Base-by-base conservation (phyloP, 2,797 vertebrate genomes). In the Clarias pachynema region DNA sequence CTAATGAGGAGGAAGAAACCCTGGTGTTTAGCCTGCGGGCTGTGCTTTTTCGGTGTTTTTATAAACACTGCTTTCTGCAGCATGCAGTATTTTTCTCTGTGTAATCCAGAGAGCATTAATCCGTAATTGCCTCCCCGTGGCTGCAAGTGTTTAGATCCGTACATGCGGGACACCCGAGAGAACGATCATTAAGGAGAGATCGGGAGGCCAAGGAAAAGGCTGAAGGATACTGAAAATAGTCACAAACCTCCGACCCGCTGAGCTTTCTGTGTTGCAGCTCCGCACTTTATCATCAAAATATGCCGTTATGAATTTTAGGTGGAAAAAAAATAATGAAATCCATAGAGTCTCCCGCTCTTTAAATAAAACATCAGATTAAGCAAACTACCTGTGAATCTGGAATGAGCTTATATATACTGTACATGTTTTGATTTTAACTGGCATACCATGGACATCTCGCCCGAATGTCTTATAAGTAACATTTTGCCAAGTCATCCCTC, bases 111-210 rank as follows among this genome's bases (percentile, higher is more conserved):
- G 40, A 3, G 40, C 8, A 29, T 81, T 53, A 53, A 81, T 66
- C 62, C 53, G 44, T 53, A 66, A 81, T 29, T 4, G 14, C 62
- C 16, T 80, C 62, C 62, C 60, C 29, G 62, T 49, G 79, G 40
- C 63, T 66, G 37, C 24, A n/a, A 37, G 34, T 40, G 77, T 79
- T 79, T 62, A 62, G 57, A 49, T 2, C 37, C 1, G n/a, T 53
- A 22, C 62, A 20, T 29, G n/a, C 15, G 62, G 63, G 63, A 66
- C 79, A 53, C 60, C n/a, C 1, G 9, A 66, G 62, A 81, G 62
- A 18, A 44, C 22, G 63, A 81, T 81, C 26, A 53, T 66, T 66
- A 81, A 18, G 31, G 79, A 66, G 79, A 49, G 26, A 31, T 53
- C 62, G 49, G 40, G 62, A 66, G n/a, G 62, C n/a, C 62, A 53